Base-by-base conservation (phyloP, 2,797 vertebrate species). In the Aphelocoma californica region DNA sequence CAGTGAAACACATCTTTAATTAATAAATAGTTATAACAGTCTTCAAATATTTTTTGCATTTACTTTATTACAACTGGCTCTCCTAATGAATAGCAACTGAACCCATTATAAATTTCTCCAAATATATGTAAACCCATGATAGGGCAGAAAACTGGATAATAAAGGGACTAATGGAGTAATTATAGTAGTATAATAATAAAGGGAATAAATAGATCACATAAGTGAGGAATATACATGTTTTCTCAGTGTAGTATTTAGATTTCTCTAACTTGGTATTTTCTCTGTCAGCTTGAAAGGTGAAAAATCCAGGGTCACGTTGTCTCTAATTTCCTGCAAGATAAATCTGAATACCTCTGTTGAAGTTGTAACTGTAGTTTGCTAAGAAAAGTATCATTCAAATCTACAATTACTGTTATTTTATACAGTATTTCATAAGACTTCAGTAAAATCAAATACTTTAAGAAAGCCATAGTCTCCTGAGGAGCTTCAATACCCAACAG, bases 371-470 rank as follows among this genome's bases (percentile, higher is more conserved):
- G 32, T 64, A 77, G 64, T 85, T 78, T 93, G 12, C 71, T 80
- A 92, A 61, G 61, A 74, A 92, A 92, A 32, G 25, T 51, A 73
- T 60, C 13, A 83, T 79, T 92, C 48, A 92, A 77, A 66, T 92
- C 60, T 84, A 40, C 28, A 85, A 58, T 93, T 91, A 75, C 42
- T 79, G 24, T 79, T 90, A 77, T 75, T 95, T 81, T n/a, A 60
- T 74, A 57, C 31, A 14, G 15, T 77, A 86, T 83, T 97, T 92
- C 14, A 31, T 51, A 90, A 75, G 51, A 86, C 32, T 42, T 82
- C 71, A 91, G 61, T 56, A 93, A 88, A 78, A 61, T 90, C 80
- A 92, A 90, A 51, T 60, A 65, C 14, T 91, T 95, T 84, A 92
- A 90, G 6, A 12, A 92, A 93, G 38, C 48, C 50, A 6, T 89